Evolutionary conservation across 1,140 invertebrate genomes (phyloP).

Genomic region (Lepidurus apus): DNA sequence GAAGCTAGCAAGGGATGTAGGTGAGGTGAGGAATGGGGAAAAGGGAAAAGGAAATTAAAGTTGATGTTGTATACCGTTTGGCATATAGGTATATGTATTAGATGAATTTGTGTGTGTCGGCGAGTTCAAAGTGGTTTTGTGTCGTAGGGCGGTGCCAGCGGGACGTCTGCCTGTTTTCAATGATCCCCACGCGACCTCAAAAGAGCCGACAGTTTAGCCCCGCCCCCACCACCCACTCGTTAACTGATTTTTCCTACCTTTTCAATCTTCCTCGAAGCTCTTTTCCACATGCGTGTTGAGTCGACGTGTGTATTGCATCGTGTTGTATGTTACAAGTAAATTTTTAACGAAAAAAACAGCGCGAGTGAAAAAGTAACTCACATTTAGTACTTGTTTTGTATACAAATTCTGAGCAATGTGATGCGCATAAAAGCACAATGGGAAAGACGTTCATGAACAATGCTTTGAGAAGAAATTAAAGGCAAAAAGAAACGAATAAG

Average conservation of each 20-base stretch:
- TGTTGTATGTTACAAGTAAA: too few relatives aligned
- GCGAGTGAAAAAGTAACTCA: too few relatives aligned
- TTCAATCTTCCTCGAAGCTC: neutral
- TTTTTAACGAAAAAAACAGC: too few relatives aligned
- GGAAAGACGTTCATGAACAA: too few relatives aligned
- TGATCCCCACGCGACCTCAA: slow-evolving; percentile 20
- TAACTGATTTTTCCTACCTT: slow-evolving; percentile 15
- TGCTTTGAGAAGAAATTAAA: neutral
- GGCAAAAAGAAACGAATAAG: neutral
- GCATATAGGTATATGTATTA: slow-evolving; percentile 5
- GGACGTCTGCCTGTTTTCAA: slow-evolving; percentile 21
- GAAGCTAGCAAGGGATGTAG: too few relatives aligned
- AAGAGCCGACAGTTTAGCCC: slow-evolving; percentile 8
- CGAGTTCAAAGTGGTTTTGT: slow-evolving; percentile 12
- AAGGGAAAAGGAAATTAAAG: neutral
- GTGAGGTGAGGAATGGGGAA: too few relatives aligned
- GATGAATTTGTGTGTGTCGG: slow-evolving; percentile 21
- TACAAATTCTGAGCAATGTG: too few relatives aligned
- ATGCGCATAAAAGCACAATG: too few relatives aligned
- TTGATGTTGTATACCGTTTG: slow-evolving; percentile 22
- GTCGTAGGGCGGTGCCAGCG: slow-evolving; percentile 16
- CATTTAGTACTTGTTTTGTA: too few relatives aligned
- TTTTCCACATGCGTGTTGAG: too few relatives aligned
- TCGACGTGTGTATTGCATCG: too few relatives aligned
- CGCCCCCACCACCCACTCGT: slow-evolving; percentile 12